Percentiles rank a stretch among this genome's conserved stretches.
phyloP scores from a whole-genome alignment of 2,113 vertebrate species.

The Entomyzon cyanotis region DNA sequence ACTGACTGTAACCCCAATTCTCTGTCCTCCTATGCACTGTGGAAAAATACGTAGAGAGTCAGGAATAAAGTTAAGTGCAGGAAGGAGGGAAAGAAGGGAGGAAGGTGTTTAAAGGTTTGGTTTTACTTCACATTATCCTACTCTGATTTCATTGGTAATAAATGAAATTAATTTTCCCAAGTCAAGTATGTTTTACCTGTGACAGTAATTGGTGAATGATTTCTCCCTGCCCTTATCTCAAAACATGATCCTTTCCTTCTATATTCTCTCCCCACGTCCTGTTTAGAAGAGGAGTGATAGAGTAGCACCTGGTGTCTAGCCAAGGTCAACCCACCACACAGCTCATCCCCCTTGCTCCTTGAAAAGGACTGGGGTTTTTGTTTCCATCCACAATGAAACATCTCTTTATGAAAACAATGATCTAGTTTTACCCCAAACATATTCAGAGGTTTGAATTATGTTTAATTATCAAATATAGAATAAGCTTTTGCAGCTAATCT shows the following conservation, averaged over 20 bases:
- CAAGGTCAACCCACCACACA: neutral
- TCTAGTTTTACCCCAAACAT: neutral
- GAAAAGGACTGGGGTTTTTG: neutral
- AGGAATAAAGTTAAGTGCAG: neutral
- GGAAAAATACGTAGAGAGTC: neutral
- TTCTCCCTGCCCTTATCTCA: neutral
- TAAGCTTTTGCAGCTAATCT: neutral
- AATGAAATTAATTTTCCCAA: neutral
- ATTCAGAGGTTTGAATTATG: neutral
- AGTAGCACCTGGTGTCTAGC: neutral
- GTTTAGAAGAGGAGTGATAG: neutral
- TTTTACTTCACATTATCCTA: neutral
- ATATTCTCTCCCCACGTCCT: neutral
- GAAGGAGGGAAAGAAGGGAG: neutral
- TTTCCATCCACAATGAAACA: neutral
- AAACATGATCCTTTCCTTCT: neutral
- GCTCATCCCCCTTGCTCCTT: neutral
- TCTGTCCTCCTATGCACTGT: neutral
- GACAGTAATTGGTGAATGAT: neutral
- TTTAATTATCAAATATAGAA: neutral
- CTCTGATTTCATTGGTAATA: neutral
- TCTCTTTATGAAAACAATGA: neutral
- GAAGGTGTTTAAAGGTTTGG: neutral
- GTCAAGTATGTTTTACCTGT: neutral
- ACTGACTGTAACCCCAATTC: neutral